Base-by-base conservation (phyloP, 1,140 invertebrate genomes). In the Macrotrachela quadricornifera region DNA sequence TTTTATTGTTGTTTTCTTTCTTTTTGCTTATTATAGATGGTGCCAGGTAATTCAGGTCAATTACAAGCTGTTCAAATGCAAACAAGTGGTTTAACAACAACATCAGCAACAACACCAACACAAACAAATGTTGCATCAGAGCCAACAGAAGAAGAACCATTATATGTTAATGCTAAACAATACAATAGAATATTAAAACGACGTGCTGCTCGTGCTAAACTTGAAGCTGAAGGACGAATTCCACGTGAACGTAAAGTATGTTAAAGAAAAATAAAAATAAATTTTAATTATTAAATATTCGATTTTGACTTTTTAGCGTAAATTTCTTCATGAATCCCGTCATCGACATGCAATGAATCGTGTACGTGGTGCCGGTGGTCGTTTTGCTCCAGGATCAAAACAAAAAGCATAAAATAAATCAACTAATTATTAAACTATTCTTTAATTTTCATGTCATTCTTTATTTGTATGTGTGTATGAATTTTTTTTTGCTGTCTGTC, bases 111-210 rank as follows among this genome's bases (percentile, higher is more conserved):
- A 4, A 8, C 21, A 4, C 21, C 21, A 30, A 4, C 21, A 4
- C 21, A 30, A 30, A 30, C 21, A 30, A 30, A 2, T 30, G 21
- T 30, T 4, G 3, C 2, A 30, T 30, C 21, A 30, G 21, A 30
- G 8, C 21, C 21, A 30, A 30, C 21, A 30, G 53, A 54, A 40
- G 53, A 54, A 43, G 46, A 92, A 63, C 85, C 87, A 1, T 67
- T 96, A 10, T 97, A 95, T 70, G 92, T 97, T 0, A 97, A 96
- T 75, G 88, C 88, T n/a, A 90, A 91, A 65, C 92, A 97, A 54
- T 71, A 71, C 55, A 63, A 70, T 51, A 51, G 69, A 16, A 71
- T 71, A 54, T 56, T 71, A 37, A 71, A 70, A 55, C 53, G 69
- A 21, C 52, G 69, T 21, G 61, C 63, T 43, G 66, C 67, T 1